A percentile compares a stretch with the other conserved stretches of the same genome.
Conservation (phyloP, 37 sponge, comb jelly and placozoan genomes). For the Beroe forskalii region DNA sequence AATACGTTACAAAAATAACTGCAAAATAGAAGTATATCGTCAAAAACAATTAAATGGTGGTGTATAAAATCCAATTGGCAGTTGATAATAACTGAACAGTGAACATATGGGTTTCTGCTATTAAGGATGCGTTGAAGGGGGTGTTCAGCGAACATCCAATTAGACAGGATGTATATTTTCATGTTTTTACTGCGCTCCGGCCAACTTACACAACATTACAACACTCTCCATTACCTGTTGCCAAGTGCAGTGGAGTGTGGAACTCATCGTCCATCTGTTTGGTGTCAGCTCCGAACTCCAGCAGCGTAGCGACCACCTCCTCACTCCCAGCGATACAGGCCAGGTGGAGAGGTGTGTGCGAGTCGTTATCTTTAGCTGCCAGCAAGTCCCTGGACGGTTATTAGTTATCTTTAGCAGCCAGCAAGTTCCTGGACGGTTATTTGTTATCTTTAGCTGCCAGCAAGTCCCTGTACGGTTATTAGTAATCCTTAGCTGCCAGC, state of each 20-base stretch:
- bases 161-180: too few species aligned
- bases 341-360: slow-evolving; percentile 52
- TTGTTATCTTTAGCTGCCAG: slow-evolving; percentile 7
- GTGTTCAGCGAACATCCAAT: too few species aligned
- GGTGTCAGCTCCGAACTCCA: slow-evolving; percentile 49
- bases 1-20: too few species aligned
- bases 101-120: too few species aligned
- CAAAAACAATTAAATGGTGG: too few species aligned
- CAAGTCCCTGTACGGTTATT: slow-evolving; percentile 6
- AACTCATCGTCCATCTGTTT: slow-evolving; percentile 50
- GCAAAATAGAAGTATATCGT: too few species aligned
- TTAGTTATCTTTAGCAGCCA: slow-evolving; percentile 15
- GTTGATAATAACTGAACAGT: too few species aligned
- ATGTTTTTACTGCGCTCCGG: too few species aligned
- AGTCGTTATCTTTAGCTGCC: slow-evolving; percentile 46
- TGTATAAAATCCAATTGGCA: too few species aligned
- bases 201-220: too few species aligned
- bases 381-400: slow-evolving; percentile 9
- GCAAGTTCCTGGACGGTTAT: slow-evolving; percentile 5
- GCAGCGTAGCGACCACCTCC: slow-evolving; percentile 35
- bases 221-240: slow-evolving; percentile 44
- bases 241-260: slow-evolving; percentile 50
- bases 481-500: slow-evolving; percentile 24
- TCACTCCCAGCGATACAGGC: slow-evolving; percentile 57
- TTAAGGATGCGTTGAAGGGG: too few species aligned